A percentile compares a stretch with the other conserved stretches of the same genome.
These are phyloP conservation scores for Muricea muricata DNA, from an alignment of 92 coral and sea anemone genomes.

Conservation along the genomic window DNA sequence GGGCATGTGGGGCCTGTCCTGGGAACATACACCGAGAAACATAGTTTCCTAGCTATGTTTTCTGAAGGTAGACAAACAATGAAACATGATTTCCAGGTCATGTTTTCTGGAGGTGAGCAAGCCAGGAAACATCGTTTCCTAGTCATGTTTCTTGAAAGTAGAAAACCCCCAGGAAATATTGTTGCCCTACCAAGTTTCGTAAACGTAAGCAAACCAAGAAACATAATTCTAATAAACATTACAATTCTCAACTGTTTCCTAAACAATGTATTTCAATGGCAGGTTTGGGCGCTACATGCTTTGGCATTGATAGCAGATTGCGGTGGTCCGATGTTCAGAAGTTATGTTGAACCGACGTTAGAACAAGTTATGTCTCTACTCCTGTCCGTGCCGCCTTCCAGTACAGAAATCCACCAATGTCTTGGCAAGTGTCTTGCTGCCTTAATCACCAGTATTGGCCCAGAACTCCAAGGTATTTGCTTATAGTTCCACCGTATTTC, in stretches of 20 bases:
- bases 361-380: constrained; percentile 87
- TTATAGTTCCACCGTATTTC: neutral
- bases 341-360: constrained; percentile 95
- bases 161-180: too few relatives aligned
- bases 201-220: too few relatives aligned
- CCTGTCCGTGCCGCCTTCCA: constrained; percentile 89
- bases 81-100: too few relatives aligned
- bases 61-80: too few relatives aligned
- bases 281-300: constrained; percentile 99
- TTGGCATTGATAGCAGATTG: constrained; percentile 97
- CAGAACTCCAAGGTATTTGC: constrained; percentile 89
- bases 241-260: neutral
- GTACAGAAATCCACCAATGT: constrained; percentile 96
- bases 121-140: too few relatives aligned
- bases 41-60: too few relatives aligned
- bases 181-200: too few relatives aligned
- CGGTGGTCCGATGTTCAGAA: constrained; percentile 99
- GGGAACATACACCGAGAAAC: too few relatives aligned
- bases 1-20: too few relatives aligned
- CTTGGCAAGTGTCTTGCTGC: constrained; percentile 97
- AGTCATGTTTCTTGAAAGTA: too few relatives aligned
- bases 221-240: too few relatives aligned
- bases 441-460: constrained; percentile 93
- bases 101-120: too few relatives aligned
- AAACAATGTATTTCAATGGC: neutral